Conservation (phyloP, 2,797 vertebrate genomes). For the Neomorphus geoffroyi region DNA sequence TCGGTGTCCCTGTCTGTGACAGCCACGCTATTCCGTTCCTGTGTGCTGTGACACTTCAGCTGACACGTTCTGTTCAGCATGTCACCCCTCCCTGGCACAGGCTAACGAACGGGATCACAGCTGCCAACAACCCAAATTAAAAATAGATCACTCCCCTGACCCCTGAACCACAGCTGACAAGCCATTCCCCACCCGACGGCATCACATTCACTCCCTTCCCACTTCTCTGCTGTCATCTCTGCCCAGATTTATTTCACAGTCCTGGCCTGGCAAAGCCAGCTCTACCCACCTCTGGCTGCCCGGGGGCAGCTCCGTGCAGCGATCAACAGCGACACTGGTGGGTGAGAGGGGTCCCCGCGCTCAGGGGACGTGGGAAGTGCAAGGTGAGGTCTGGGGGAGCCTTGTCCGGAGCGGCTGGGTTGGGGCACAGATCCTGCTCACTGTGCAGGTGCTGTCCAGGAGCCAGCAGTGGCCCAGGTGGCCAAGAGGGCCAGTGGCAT, state of each 20-base stretch:
- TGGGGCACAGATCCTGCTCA: accelerated
- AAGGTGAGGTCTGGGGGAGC: not conserved
- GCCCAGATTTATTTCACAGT: not conserved
- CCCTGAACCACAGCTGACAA: not conserved
- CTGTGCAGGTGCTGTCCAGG: not conserved
- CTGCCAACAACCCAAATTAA: constrained; percentile 31
- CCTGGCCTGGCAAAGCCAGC: not conserved
- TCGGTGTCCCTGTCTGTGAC: not conserved
- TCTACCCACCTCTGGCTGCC: not conserved
- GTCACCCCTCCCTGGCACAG: not conserved
- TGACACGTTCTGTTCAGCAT: not conserved
- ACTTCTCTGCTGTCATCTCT: not conserved
- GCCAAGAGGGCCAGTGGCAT: too few species aligned
- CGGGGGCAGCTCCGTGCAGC: too few species aligned
- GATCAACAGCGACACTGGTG: accelerated
- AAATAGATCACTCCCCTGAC: constrained; percentile 38
- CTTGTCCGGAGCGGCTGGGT: not conserved
- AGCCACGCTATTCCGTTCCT: not conserved
- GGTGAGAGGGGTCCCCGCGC: too few species aligned
- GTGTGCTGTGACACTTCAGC: not conserved
- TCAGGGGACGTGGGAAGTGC: not conserved
- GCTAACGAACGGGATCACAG: constrained; percentile 37
- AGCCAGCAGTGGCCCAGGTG: too few species aligned
- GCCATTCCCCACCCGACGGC: not conserved
- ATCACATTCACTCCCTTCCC: not conserved